Base-by-base conservation (phyloP, 2,797 vertebrate species). In the Centroberyx gerrardi region DNA sequence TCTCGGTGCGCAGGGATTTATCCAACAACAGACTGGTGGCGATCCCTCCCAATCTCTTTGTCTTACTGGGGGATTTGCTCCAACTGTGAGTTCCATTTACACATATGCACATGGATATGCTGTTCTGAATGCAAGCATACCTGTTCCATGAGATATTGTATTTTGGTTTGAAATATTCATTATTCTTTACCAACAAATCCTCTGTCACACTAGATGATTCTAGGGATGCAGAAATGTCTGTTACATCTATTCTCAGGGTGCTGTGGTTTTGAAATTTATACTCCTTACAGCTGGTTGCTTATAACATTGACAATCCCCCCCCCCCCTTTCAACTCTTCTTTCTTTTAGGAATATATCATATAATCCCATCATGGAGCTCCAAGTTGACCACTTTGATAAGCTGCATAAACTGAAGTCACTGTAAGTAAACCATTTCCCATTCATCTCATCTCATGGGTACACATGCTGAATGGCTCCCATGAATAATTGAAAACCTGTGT, bases 301-400 rank as follows among this genome's bases (percentile, higher is more conserved):
- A 22, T 22, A 22, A 22, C 22, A 22, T 22, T 22, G 22, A 22
- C 22, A 22, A 22, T 22, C n/a, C n/a, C n/a, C n/a, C n/a, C n/a
- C n/a, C n/a, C n/a, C n/a, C n/a, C n/a, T n/a, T n/a, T n/a, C n/a
- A n/a, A n/a, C n/a, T n/a, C n/a, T n/a, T n/a, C n/a, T n/a, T n/a
- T n/a, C 83, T 54, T 80, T 7, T 49, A 99, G 97, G 85, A 99
- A 99, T 80, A 96, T 99, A 90, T 99, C 98, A 2, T 95, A 97
- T 87, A 99, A 99, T 74, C 97, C 97, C 18, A 96, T 99, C 44
- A 81, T 95, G 90, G 95, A 96, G 91, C 95, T 99, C 79, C 95
- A 96, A 84, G 86, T 89, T 71, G 93, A 97, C 72, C 97, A 97
- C 90, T 99, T 99, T 93, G 96, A 98, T 90, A 95, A 95, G 82